These are phyloP conservation scores for Sylvicola cinctus DNA, from an alignment of 2,888 invertebrate species.

Conservation along the genomic window DNA sequence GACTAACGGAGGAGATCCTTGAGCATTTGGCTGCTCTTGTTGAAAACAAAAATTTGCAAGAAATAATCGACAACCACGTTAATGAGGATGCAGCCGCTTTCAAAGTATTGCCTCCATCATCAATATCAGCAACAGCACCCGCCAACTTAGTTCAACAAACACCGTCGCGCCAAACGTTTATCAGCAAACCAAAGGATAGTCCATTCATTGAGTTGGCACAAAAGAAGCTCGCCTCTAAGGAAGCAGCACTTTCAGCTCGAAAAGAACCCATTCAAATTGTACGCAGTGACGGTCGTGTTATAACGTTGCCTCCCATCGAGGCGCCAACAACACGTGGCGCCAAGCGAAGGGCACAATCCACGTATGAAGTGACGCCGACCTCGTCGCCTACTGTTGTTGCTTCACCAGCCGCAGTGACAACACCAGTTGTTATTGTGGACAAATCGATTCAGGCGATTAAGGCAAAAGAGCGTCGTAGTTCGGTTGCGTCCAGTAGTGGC, in stretches of 20 bases:
- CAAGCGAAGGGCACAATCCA: conserved; percentile 33
- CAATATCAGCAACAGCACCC: conserved; percentile 1
- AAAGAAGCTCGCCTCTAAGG: background rate
- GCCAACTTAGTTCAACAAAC: background rate
- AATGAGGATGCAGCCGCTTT: background rate
- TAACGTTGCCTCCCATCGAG: conserved; percentile 62
- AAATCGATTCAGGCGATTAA: conserved; percentile 1
- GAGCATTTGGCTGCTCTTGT: conserved; percentile 55
- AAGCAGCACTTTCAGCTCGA: conserved; percentile 1
- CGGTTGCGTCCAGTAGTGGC: background rate
- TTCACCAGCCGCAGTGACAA: conserved; percentile 17
- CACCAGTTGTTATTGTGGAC: conserved; percentile 14
- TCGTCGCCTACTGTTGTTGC: conserved; percentile 3
- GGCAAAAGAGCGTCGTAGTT: conserved; percentile 2
- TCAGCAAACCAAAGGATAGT: background rate
- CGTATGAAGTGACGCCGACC: conserved; percentile 2
- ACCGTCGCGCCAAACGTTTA: background rate
- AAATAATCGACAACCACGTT: conserved; percentile 47
- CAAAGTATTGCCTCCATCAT: background rate
- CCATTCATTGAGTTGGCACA: conserved; percentile 1
- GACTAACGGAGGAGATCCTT: conserved; percentile 45
- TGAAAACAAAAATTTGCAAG: conserved; percentile 46
- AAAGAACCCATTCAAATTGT: conserved; percentile 52
- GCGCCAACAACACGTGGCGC: conserved; percentile 63
- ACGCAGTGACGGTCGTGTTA: conserved; percentile 50